Conservation (phyloP, 2,797 vertebrate genomes). For the Buceros bicornis region DNA sequence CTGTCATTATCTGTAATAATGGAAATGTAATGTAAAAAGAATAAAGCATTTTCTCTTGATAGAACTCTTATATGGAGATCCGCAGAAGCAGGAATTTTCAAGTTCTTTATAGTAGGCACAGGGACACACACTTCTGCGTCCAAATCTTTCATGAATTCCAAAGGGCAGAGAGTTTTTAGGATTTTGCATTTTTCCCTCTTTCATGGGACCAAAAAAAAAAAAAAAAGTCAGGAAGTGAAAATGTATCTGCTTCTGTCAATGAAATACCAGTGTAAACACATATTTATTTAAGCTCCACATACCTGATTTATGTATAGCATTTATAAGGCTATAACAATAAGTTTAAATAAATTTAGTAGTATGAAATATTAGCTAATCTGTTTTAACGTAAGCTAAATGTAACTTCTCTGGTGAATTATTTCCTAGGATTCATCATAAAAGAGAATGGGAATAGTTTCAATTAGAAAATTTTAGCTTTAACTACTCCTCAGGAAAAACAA, state of each 20-base stretch:
- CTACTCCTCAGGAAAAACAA: not conserved
- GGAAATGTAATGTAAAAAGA: not conserved
- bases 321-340: not conserved
- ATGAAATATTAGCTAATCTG: not conserved
- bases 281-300: not conserved
- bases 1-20: not conserved
- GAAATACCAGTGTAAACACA: not conserved
- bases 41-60: not conserved
- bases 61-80: not conserved
- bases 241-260: not conserved
- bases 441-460: not conserved
- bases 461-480: not conserved
- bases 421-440: not conserved
- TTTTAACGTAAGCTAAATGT: not conserved
- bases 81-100: not conserved
- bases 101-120: not conserved
- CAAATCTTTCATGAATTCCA: not conserved
- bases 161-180: not conserved
- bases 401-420: not conserved
- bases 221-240: not conserved
- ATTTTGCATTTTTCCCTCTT: not conserved
- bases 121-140: not conserved
- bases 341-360: not conserved
- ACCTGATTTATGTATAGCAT: not conserved
- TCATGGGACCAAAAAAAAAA: too few species aligned